Evolutionary conservation across 2,113 vertebrate genomes (phyloP).

Genomic region (Hippocampus guttulatus): DNA sequence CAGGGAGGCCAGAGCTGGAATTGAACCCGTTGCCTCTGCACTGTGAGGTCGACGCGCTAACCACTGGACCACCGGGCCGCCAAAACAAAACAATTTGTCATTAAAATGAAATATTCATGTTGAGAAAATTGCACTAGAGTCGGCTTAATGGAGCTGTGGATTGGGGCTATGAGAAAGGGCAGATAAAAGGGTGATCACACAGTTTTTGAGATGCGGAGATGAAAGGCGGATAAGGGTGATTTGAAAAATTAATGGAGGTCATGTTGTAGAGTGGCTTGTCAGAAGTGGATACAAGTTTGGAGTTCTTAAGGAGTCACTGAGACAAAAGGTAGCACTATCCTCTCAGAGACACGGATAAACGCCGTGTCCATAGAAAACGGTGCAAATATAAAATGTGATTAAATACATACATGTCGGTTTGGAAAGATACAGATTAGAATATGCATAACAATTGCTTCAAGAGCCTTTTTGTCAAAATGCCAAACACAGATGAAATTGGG

Average conservation of each 20-base stretch:
- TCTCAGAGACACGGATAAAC: not conserved
- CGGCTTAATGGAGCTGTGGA: slow-evolving; percentile 27
- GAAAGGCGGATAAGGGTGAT: slow-evolving; percentile 36
- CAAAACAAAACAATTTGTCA: slow-evolving; percentile 17
- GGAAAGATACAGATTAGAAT: slow-evolving; percentile 17
- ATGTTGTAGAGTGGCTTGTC: slow-evolving; percentile 32
- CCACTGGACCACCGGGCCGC: too few species aligned
- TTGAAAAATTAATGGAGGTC: slow-evolving; percentile 54
- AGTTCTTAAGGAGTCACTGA: slow-evolving; percentile 19
- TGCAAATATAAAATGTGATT: not conserved
- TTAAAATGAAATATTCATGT: slow-evolving; percentile 49
- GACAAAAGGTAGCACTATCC: not conserved
- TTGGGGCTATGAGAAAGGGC: slow-evolving; percentile 16
- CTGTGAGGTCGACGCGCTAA: too few species aligned
- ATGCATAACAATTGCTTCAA: slow-evolving; percentile 44
- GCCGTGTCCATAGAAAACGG: not conserved
- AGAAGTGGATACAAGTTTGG: slow-evolving; percentile 29
- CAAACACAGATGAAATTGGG: slow-evolving; percentile 46
- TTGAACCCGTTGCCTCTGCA: too few species aligned
- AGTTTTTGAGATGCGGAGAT: slow-evolving; percentile 27
- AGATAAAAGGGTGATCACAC: slow-evolving; percentile 37
- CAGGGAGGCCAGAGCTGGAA: too few species aligned
- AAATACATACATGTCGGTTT: not conserved
- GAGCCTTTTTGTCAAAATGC: slow-evolving; percentile 51
- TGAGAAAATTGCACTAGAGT: slow-evolving; percentile 30